phyloP scores from a whole-genome alignment of 2,888 invertebrate species.

The Bellardia bayeri region DNA sequence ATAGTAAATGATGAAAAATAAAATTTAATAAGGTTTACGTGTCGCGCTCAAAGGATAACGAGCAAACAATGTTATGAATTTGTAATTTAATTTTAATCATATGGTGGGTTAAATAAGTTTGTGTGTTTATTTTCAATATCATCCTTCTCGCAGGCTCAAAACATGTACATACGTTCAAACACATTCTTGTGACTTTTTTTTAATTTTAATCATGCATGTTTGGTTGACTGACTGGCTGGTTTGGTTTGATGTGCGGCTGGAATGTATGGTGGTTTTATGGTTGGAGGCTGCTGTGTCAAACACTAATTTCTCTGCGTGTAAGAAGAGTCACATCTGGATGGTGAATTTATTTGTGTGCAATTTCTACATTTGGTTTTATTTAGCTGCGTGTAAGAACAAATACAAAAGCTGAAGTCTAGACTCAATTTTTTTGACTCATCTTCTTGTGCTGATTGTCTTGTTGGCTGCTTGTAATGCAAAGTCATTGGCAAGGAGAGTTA shows the following conservation, averaged over 20 bases:
- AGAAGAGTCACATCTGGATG: neutral
- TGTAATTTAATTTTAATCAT: conserved; percentile 39
- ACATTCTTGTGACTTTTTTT: neutral
- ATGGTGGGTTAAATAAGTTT: conserved; percentile 4
- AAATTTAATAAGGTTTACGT: conserved; percentile 59
- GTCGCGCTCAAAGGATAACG: conserved; percentile 51
- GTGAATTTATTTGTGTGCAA: neutral
- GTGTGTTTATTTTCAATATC: neutral
- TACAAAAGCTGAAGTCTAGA: conserved; percentile 53
- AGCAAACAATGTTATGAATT: conserved; percentile 62
- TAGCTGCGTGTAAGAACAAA: neutral
- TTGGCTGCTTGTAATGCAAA: neutral
- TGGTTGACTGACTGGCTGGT: neutral
- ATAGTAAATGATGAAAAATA: conserved; percentile 24
- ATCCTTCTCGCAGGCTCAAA: neutral
- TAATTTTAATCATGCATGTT: conserved; percentile 9
- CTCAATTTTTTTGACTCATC: neutral
- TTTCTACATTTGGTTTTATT: conserved; percentile 16
- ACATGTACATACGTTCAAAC: neutral
- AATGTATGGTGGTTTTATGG: neutral
- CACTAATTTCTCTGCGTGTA: conserved; percentile 1
- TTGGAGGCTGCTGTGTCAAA: neutral
- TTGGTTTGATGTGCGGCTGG: neutral
- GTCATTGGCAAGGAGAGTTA: neutral
- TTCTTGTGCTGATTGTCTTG: neutral